Evolutionary conservation across 2,113 vertebrate genomes (phyloP).

Genomic region (Marcusenius ussheri): DNA sequence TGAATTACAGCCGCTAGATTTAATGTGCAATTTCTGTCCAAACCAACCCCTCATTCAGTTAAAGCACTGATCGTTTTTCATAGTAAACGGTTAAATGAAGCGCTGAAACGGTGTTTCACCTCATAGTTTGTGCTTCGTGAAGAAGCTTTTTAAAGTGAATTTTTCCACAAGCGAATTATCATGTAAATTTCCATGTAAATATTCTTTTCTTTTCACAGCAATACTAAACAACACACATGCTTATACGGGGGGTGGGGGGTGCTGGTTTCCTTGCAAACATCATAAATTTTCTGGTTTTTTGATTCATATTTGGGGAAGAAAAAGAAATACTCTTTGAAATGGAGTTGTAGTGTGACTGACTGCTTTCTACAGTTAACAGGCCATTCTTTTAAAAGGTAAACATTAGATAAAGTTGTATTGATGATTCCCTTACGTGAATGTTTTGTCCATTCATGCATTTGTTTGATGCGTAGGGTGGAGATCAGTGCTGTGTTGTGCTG

Average conservation of each 20-base stretch:
- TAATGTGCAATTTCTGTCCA: neutral
- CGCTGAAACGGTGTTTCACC: neutral
- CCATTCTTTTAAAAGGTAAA: neutral
- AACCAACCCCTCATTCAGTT: neutral
- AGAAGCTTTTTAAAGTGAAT: neutral
- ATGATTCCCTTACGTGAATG: neutral
- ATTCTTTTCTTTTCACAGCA: neutral
- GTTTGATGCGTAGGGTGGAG: neutral
- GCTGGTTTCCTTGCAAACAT: neutral
- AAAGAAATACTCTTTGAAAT: neutral
- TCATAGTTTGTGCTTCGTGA: neutral
- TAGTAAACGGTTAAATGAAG: neutral
- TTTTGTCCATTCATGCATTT: neutral
- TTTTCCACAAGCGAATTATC: conserved; percentile 5
- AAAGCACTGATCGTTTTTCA: neutral
- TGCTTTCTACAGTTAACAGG: neutral
- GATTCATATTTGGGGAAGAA: neutral
- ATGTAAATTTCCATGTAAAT: neutral
- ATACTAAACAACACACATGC: neutral
- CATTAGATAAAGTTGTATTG: neutral
- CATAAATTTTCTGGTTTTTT: neutral
- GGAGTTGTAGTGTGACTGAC: neutral
- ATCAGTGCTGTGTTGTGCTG: neutral
- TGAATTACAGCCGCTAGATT: neutral
- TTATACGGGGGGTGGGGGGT: neutral